Evolutionary conservation across 2,888 invertebrate species (phyloP).

Genomic region (Tanypteryx hageni): DNA sequence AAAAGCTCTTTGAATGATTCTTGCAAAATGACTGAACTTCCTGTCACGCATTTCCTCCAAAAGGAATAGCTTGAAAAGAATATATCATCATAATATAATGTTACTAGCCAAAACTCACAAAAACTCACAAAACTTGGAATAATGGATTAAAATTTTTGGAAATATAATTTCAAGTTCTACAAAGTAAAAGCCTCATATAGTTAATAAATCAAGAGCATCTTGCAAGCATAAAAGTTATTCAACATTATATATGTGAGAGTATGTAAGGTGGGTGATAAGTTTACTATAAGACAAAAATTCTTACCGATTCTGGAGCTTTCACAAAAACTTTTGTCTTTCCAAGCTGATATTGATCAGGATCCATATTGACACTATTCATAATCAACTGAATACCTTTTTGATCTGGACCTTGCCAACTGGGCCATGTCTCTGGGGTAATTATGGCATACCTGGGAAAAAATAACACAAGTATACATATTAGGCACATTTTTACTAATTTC

Average conservation of each 20-base stretch:
- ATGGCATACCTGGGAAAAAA: constrained; percentile 79
- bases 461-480: background rate
- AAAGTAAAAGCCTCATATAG: too few species aligned
- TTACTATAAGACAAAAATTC: constrained; percentile 67
- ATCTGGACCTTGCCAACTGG: constrained; percentile 78
- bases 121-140: background rate
- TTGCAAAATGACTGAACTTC: constrained; percentile 81
- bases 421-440: constrained; percentile 81
- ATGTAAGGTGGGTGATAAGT: too few species aligned
- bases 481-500: background rate
- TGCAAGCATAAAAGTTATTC: background rate
- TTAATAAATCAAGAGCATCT: background rate
- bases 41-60: constrained; percentile 82
- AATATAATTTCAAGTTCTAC: too few species aligned
- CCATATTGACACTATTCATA: constrained; percentile 79
- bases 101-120: background rate
- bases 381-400: constrained; percentile 79
- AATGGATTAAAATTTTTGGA: background rate
- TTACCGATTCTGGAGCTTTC: constrained; percentile 81
- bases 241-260: too few species aligned
- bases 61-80: constrained; percentile 79
- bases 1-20: constrained; percentile 83
- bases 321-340: constrained; percentile 83
- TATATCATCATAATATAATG: constrained; percentile 31
- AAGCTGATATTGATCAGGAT: constrained; percentile 80